Evolutionary conservation across 2,888 invertebrate species (phyloP), one percentile per base, ranked within the genome.

Genomic region (Drosophila leonis): DNA sequence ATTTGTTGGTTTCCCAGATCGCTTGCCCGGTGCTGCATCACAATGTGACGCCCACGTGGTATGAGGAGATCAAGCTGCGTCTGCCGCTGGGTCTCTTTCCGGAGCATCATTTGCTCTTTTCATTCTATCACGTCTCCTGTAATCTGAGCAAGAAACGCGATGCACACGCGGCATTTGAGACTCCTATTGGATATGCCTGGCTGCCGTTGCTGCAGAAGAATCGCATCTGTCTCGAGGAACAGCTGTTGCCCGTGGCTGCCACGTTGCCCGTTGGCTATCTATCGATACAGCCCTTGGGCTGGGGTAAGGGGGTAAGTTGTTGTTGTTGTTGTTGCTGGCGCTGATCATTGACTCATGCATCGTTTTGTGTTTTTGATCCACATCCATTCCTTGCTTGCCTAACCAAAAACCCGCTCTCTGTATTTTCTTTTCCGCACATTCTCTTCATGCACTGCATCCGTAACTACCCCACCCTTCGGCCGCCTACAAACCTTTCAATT

Each of bases 81-180:
- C 94, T 99, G 39, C 99, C 99, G 0, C 95, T 97, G 20, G 96
- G 97, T 73, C 94, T 99, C 57, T 96, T 97, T 46, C 93, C 95
- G 0, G 95, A 96, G 59, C 99, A 99, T 93, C 99, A 99, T 92
- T 93, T 99, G 65, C 94, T 99, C 60, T 99, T 99, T 94, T 97
- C 97, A 5, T 99, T 99, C 94, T 96, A 97, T 91, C 99, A 99
- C 92, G 97, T 99, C 72, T 98, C 98, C 71, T 98, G 99, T 92
- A 97, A 98, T 93, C 94, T 96, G 77, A 95, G 96, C 57, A 96
- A 97, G 92, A 96, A 96, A 90, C 95, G 95, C 61, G 96, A 96
- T 78, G 95, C 95, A 37, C 95, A 95, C 67, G 94, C 96, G 18
- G 75, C 92, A 3, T 93, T 93, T 44, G 97, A 97, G 92, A 96